Evolutionary conservation across 2,888 invertebrate genomes (phyloP).

Genomic region (Muschampia plurimacula): DNA sequence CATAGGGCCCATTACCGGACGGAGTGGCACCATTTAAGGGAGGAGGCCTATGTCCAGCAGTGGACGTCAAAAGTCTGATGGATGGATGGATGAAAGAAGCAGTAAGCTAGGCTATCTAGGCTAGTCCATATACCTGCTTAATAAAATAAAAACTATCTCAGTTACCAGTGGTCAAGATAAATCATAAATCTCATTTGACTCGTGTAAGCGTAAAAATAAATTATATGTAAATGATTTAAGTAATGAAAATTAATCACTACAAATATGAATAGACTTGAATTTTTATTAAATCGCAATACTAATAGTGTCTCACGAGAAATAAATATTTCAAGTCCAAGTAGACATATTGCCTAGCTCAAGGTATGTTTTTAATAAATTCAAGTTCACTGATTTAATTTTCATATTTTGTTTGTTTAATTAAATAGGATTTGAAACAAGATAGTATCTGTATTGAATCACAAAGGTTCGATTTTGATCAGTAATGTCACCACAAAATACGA

Average conservation of each 20-base stretch:
- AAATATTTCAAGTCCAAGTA: conserved; percentile 9
- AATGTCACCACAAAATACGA: not conserved
- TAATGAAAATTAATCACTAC: conserved; percentile 2
- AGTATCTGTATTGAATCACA: not conserved
- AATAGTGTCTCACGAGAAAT: not conserved
- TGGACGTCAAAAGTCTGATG: too few relatives aligned
- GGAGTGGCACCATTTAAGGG: too few relatives aligned
- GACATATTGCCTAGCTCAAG: conserved; percentile 14
- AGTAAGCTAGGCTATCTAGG: too few relatives aligned
- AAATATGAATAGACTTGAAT: not conserved
- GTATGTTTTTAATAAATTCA: conserved; percentile 15
- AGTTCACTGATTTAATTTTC: conserved; percentile 32
- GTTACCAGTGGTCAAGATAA: not conserved
- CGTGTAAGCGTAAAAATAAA: not conserved
- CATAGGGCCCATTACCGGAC: too few relatives aligned
- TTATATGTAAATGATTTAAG: not conserved
- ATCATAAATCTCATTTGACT: not conserved
- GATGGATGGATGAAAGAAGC: too few relatives aligned
- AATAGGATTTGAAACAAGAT: conserved; percentile 11
- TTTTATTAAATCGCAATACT: not conserved
- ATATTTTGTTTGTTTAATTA: conserved; percentile 21
- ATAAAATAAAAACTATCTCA: not conserved
- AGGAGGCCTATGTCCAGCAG: too few relatives aligned
- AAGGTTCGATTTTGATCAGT: not conserved
- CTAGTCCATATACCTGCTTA: not conserved